A percentile compares a stretch with the other conserved stretches of the same genome.
Evolutionary conservation across 1,140 invertebrate genomes (phyloP).

Genomic region (Eriocheir sinensis): DNA sequence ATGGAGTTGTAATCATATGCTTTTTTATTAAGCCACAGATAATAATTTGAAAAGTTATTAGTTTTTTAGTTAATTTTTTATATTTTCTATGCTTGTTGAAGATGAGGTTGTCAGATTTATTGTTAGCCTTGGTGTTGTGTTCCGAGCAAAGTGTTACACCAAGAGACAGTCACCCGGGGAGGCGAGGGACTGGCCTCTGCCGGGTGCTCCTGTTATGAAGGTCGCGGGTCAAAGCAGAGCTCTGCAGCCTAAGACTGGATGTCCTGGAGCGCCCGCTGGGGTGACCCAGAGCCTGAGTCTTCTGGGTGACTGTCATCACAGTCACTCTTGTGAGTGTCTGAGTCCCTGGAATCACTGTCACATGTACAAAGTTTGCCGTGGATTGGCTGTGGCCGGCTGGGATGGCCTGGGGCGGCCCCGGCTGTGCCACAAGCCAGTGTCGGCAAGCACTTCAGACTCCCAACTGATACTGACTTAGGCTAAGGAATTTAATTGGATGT

Average conservation of each 20-base stretch:
- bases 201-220: not conserved
- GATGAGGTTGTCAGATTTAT: no score
- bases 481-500: not conserved
- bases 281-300: not conserved
- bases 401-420: not conserved
- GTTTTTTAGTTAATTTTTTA: no score
- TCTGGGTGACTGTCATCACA: not conserved
- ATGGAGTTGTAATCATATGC: not conserved
- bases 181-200: not conserved
- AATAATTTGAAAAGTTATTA: no score
- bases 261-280: not conserved
- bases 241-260: not conserved
- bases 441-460: not conserved
- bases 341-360: not conserved
- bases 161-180: not conserved
- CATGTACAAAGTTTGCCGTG: not conserved
- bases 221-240: not conserved
- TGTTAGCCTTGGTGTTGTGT: not conserved
- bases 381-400: not conserved
- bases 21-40: no score
- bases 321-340: not conserved
- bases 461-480: not conserved
- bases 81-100: no score
- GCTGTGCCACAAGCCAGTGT: not conserved
- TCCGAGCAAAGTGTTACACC: not conserved